Base-by-base conservation (phyloP, 2,888 invertebrate species). In the Agonum fuliginosum region DNA sequence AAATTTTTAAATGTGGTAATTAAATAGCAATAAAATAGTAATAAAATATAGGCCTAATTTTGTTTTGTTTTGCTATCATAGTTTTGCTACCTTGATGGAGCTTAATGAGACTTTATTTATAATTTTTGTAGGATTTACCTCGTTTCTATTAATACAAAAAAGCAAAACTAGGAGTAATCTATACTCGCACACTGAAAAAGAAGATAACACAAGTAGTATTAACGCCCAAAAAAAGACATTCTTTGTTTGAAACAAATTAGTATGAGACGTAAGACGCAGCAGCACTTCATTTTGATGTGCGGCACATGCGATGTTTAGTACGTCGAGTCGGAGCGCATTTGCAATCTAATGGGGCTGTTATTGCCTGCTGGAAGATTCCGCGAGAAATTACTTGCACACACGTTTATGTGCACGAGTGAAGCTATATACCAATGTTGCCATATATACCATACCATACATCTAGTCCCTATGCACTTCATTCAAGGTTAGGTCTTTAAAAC, bases 261-360 rank as follows among this genome's bases (percentile, higher is more conserved):
- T 12, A 37, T 10, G 10, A 3, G 37, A 37, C 37, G n/a, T 37
- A 37, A 37, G 4, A 41, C 1, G 43, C 5, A 41, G 12, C 14
- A 43, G 43, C 10, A n/a, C 43, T 43, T 22, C 20, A 73, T 73
- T 73, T 73, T 22, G 54, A 73, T 73, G 73, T 58, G 58, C 6
- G 58, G 58, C 73, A 58, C 73, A 73, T 58, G 30, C 73, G 54
- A 58, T 58, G 73, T 73, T 54, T 58, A 73, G 37, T 58, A 43
- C 37, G 8, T 62, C 12, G 14, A 19, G 37, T 34, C 41, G 73
- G 37, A 54, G 37, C 37, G 41, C 41, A 73, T 73, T 73, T 73
- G 73, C 73, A 73, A 73, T 73, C 73, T 73, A 73, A 73, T 73
- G 58, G 73, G 30, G 73, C 54, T 37, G 58, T 69, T 73, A 73